Conservation (phyloP, 2,888 invertebrate species). For the Caenorhabditis sp. region DNA sequence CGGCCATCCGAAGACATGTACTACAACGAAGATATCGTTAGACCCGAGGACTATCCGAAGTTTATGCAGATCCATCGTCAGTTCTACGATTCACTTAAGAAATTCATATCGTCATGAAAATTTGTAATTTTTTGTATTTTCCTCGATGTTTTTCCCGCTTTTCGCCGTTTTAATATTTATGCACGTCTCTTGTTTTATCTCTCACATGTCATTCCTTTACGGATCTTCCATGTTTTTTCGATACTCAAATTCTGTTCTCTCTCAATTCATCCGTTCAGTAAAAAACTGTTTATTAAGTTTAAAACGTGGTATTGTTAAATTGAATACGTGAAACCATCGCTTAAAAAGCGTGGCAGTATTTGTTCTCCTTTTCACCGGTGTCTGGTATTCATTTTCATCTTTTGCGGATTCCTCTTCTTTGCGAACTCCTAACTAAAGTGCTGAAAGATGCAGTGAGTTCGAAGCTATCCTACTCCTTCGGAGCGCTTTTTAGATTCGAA, state of each 20-base stretch:
- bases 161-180: too few species aligned
- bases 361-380: neutral
- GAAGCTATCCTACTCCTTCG: neutral
- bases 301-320: too few species aligned
- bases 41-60: slow-evolving; percentile 29
- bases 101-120: slow-evolving; percentile 1
- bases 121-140: neutral
- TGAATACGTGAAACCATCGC: neutral
- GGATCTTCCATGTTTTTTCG: slow-evolving; percentile 1
- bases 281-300: too few species aligned
- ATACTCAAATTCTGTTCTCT: slow-evolving; percentile 4
- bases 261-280: neutral
- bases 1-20: slow-evolving; percentile 5
- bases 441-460: neutral
- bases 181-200: slow-evolving; percentile 18
- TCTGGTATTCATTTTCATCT: neutral
- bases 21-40: slow-evolving; percentile 1
- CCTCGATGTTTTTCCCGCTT: too few species aligned
- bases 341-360: too few species aligned
- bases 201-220: neutral
- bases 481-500: slow-evolving; percentile 29
- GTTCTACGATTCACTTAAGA: slow-evolving; percentile 35
- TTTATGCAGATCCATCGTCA: slow-evolving; percentile 41
- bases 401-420: neutral
- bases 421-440: neutral